Evolutionary conservation across 2,888 invertebrate species (phyloP), one percentile per base, ranked within the genome.

Genomic region (Barypeithes pellucidus): DNA sequence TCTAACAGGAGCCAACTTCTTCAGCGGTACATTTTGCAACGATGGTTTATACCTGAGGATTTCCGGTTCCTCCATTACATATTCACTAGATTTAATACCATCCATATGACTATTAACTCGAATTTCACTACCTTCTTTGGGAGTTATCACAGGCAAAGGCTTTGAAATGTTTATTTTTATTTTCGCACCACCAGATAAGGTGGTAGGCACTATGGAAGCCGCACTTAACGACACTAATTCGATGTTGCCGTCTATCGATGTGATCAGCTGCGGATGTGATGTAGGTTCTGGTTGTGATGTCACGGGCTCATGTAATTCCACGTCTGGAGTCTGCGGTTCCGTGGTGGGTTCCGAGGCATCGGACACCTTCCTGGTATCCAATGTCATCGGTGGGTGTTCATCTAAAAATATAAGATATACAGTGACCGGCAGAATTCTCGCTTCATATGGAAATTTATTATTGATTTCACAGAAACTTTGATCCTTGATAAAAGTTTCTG

Each of bases 101-200:
- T 78, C 76, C 70, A 79, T 76, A 75, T 77, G 75, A 74, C 78
- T 79, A 75, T 76, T 77, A 78, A 57, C 78, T 75, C 75, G 72
- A 70, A 43, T 68, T 50, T 75, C 78, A 45, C 52, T 69, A 16
- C 52, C 59, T 68, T 79, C 76, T 77, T 83, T 83, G 80, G 85
- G 84, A 79, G 86, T 84, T 83, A 87, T 86, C 81, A 87, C 86
- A 82, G 86, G 85, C 78, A 91, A 83, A 9, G 91, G 88, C 85
- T 94, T 94, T 79, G 92, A 91, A 82, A 95, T 95, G 88, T 94
- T 95, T 85, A 95, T 95, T 81, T 94, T 92, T 77, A 95, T 95
- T 83, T 90, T 91, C 79, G 89, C 90, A 74, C 80, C 85, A 80
- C 76, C 85, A 81, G 81, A 84, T 80, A 76, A 72, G 12, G 81